Evolutionary conservation across 2,888 invertebrate species (phyloP).

Genomic region (Aradus depressus): DNA sequence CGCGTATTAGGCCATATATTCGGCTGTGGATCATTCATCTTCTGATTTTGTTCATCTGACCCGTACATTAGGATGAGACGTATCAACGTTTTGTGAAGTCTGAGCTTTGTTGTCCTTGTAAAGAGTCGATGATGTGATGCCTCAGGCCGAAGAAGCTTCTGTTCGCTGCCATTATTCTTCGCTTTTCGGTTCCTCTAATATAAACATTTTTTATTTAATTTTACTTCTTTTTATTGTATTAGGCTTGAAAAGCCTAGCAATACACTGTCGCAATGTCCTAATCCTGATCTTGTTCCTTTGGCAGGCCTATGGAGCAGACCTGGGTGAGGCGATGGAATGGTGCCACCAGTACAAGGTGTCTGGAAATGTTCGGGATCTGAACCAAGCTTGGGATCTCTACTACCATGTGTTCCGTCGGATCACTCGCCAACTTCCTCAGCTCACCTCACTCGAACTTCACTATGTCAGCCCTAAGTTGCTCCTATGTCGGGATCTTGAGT

Average conservation of each 20-base stretch:
- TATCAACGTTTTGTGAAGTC: too few species aligned
- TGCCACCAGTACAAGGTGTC: slow-evolving; percentile 82
- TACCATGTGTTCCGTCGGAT: slow-evolving; percentile 97
- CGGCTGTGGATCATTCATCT: too few species aligned
- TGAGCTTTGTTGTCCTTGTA: too few species aligned
- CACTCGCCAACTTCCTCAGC: slow-evolving; percentile 83
- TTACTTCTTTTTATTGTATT: neutral
- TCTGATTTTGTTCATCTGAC: too few species aligned
- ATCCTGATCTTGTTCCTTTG: slow-evolving; percentile 25
- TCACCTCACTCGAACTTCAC: slow-evolving; percentile 82
- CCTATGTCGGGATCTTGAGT: slow-evolving; percentile 79
- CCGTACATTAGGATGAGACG: too few species aligned
- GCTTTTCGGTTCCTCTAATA: neutral
- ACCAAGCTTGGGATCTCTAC: slow-evolving; percentile 98
- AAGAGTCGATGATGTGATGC: too few species aligned
- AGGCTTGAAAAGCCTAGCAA: too few species aligned
- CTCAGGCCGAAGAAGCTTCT: too few species aligned
- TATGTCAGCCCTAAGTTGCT: slow-evolving; percentile 91
- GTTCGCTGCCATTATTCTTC: too few species aligned
- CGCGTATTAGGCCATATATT: too few species aligned
- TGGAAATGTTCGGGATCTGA: slow-evolving; percentile 78
- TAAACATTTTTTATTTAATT: neutral
- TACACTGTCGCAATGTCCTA: too few species aligned
- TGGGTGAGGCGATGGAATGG: slow-evolving; percentile 91
- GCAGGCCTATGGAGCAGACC: slow-evolving; percentile 82